A percentile compares a stretch with the other conserved stretches of the same genome.
phyloP scores from a whole-genome alignment of 1,140 invertebrate genomes.

The Hylaeus volcanicus region DNA sequence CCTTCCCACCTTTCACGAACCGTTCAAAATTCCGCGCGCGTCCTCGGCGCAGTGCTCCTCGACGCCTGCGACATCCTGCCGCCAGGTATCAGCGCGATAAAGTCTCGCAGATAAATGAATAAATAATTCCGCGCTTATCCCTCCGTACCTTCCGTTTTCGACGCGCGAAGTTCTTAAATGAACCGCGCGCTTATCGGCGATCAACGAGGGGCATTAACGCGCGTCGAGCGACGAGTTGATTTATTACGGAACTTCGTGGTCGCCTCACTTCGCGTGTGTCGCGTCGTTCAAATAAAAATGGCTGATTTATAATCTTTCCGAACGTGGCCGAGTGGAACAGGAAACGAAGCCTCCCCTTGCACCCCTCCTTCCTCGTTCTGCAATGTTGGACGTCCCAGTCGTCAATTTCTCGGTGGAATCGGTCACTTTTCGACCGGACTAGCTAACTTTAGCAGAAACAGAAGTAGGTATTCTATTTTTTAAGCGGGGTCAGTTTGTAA shows the following conservation, averaged over 20 bases:
- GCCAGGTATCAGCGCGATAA: conserved; percentile 17
- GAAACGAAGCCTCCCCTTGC: not conserved
- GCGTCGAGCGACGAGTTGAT: conserved; percentile 18
- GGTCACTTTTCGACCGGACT: not conserved
- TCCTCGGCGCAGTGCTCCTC: not conserved
- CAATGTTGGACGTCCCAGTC: too few relatives aligned
- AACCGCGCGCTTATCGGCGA: conserved; percentile 21
- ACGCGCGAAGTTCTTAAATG: conserved; percentile 9
- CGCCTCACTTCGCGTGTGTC: conserved; percentile 11
- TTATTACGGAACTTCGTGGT: conserved; percentile 30
- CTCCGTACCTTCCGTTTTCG: conserved; percentile 3
- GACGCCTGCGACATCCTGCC: conserved; percentile 20
- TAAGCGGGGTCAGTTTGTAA: too few relatives aligned
- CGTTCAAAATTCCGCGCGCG: conserved; percentile 20
- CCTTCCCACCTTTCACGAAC: not conserved
- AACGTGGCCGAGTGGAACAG: not conserved
- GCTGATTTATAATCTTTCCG: conserved; percentile 24
- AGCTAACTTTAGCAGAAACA: too few relatives aligned
- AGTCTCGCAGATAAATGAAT: conserved; percentile 33
- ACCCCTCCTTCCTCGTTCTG: not conserved
- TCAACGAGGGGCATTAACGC: conserved; percentile 22
- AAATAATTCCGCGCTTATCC: conserved; percentile 29
- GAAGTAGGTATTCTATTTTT: too few relatives aligned
- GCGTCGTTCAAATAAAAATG: conserved; percentile 10
- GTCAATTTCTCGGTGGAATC: not conserved